Percentiles rank a stretch among this genome's conserved stretches.
phyloP scores from a whole-genome alignment of 2,113 vertebrate genomes.

The Promerops cafer region DNA sequence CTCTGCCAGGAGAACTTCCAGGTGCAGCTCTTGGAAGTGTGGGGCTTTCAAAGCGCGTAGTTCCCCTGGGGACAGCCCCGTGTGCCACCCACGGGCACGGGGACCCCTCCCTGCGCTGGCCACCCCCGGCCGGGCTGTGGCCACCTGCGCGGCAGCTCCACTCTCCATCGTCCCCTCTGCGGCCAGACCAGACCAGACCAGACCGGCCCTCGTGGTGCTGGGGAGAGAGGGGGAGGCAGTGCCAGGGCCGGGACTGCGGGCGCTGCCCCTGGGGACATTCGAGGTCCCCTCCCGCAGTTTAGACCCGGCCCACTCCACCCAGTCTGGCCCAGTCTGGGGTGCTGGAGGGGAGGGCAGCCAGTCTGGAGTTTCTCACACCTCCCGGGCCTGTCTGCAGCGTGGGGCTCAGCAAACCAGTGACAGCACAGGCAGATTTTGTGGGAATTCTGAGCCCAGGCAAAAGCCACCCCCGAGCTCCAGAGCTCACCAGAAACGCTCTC shows the following conservation, averaged over 20 bases:
- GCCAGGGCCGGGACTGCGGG: rapidly evolving
- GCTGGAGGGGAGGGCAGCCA: neutral
- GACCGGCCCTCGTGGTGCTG: neutral
- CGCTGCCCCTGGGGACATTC: neutral
- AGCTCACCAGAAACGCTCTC: neutral
- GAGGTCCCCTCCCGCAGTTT: neutral
- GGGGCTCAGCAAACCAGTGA: neutral
- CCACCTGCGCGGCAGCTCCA: neutral
- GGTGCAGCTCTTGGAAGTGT: constrained; percentile 81
- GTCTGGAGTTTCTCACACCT: neutral
- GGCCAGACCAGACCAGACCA: rapidly evolving
- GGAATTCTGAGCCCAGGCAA: neutral
- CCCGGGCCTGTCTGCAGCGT: neutral
- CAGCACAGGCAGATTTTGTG: neutral
- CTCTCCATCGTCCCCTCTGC: neutral
- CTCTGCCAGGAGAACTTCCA: constrained; percentile 81
- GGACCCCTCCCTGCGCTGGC: neutral
- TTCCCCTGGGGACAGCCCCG: neutral
- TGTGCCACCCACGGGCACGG: rapidly evolving
- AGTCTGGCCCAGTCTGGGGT: neutral
- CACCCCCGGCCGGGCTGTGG: neutral
- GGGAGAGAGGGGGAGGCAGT: neutral
- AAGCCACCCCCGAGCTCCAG: neutral
- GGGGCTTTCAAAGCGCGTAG: constrained; percentile 75
- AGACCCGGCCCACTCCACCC: neutral